A percentile compares a stretch with the other conserved stretches of the same genome.
Evolutionary conservation across 2,797 vertebrate species (phyloP).

Genomic region (Scyliorhinus canicula): DNA sequence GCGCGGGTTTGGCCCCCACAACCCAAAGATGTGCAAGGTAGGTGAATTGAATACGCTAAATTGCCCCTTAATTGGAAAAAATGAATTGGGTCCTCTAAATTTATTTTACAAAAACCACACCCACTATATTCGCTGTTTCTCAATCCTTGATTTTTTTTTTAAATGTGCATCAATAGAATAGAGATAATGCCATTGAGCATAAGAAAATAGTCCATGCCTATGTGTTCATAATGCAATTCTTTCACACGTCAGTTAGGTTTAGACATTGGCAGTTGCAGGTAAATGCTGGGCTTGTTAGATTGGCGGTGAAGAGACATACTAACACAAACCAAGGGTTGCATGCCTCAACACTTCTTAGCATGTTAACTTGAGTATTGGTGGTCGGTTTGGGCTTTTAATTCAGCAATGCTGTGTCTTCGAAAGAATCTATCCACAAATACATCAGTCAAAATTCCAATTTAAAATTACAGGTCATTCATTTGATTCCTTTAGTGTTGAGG

Average conservation of each 20-base stretch:
- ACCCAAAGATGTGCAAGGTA: too few species aligned
- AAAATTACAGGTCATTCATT: not conserved
- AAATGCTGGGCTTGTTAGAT: not conserved
- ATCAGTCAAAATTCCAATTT: not conserved
- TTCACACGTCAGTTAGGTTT: not conserved
- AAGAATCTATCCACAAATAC: slow-evolving; percentile 26
- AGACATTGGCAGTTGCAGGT: slow-evolving; percentile 35
- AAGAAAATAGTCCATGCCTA: not conserved
- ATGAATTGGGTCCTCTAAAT: too few species aligned
- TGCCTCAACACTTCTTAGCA: not conserved
- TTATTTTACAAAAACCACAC: too few species aligned
- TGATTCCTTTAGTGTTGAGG: not conserved
- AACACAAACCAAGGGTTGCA: slow-evolving; percentile 23
- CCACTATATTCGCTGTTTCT: not conserved
- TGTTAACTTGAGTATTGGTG: slow-evolving; percentile 22
- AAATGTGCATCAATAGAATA: not conserved
- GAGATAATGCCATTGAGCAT: not conserved
- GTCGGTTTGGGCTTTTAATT: not conserved
- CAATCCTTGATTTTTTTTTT: not conserved
- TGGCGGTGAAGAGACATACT: slow-evolving; percentile 9
- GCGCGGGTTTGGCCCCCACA: too few species aligned
- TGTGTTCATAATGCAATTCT: not conserved
- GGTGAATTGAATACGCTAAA: too few species aligned
- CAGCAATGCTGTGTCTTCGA: slow-evolving; percentile 19
- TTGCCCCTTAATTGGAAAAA: too few species aligned